These are phyloP conservation scores for Cettia cetti DNA, from an alignment of 2,113 vertebrate genomes.

Conservation along the genomic window DNA sequence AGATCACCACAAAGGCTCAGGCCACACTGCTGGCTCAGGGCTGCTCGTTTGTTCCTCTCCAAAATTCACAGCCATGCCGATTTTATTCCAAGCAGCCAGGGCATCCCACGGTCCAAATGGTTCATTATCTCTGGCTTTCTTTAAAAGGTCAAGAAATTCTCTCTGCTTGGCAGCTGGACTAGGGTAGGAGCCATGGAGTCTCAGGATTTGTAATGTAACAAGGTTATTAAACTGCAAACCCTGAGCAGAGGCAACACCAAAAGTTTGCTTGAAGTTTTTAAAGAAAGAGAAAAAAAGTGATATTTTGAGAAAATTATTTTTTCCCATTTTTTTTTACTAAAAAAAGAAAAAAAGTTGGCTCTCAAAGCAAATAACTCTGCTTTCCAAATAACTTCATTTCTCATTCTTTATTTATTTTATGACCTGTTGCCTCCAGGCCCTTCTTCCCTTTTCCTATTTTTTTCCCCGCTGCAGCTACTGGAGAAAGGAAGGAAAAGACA, in stretches of 20 bases:
- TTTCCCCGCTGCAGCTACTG: neutral
- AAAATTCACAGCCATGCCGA: constrained; percentile 25
- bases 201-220: neutral
- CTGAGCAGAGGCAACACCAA: neutral
- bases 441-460: neutral
- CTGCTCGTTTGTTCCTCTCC: neutral
- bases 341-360: neutral
- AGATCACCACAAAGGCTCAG: neutral
- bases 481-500: neutral
- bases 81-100: constrained; percentile 28
- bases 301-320: neutral
- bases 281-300: neutral
- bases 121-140: constrained; percentile 48
- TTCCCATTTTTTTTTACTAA: neutral
- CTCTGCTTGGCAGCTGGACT: constrained; percentile 1
- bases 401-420: neutral
- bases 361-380: neutral
- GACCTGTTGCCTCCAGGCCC: neutral
- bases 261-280: neutral
- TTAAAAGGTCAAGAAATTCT: constrained; percentile 58
- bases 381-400: neutral
- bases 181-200: neutral
- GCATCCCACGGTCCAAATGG: neutral
- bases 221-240: neutral
- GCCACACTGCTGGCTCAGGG: neutral